Evolutionary conservation across 2,113 vertebrate species (phyloP).

Genomic region (Spheniscus mendiculus): DNA sequence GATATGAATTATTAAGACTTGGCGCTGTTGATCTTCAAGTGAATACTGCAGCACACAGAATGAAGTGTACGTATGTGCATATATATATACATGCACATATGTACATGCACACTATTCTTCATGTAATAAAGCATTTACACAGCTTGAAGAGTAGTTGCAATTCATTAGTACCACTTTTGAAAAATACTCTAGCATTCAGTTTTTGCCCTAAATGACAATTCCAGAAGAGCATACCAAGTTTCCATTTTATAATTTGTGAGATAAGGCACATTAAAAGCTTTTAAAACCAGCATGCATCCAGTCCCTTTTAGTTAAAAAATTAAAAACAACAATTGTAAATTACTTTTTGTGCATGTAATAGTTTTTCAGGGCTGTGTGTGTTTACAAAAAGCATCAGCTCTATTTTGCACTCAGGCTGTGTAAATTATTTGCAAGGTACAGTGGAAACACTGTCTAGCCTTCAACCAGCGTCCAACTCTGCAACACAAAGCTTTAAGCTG

Average conservation of each 20-base stretch:
- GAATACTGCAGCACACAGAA: not conserved
- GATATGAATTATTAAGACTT: not conserved
- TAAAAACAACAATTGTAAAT: not conserved
- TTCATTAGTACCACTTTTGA: not conserved
- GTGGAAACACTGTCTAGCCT: not conserved
- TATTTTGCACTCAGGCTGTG: not conserved
- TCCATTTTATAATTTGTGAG: not conserved
- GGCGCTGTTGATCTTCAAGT: not conserved
- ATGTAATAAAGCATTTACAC: not conserved
- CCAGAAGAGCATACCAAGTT: not conserved
- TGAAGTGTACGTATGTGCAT: not conserved
- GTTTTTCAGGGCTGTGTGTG: not conserved
- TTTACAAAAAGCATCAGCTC: not conserved
- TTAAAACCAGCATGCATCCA: not conserved
- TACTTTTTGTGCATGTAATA: not conserved
- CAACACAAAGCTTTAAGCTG: constrained; percentile 14
- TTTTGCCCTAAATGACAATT: not conserved
- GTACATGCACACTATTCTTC: not conserved
- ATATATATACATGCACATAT: not conserved
- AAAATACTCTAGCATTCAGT: not conserved
- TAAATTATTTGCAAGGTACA: constrained; percentile 39
- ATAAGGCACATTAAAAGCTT: not conserved
- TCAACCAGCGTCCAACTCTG: not conserved
- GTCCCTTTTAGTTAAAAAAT: not conserved
- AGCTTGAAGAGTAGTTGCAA: not conserved